Evolutionary conservation across 2,113 vertebrate species (phyloP).

Genomic region (Brachyhypopomus gauderio): DNA sequence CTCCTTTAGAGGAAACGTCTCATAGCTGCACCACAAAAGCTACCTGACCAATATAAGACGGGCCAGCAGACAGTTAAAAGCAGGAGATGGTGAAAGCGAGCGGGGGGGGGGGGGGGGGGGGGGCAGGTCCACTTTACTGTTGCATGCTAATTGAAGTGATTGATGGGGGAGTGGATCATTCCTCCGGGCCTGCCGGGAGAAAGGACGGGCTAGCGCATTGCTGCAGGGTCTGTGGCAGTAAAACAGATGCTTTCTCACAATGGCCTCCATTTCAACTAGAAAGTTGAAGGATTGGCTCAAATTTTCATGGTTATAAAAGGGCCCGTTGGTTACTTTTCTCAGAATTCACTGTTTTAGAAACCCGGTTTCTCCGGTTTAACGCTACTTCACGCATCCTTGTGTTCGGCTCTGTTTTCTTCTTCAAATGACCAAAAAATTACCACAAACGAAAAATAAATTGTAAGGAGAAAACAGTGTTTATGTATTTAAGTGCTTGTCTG

Average conservation of each 20-base stretch:
- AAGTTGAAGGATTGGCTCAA: slow-evolving; percentile 48
- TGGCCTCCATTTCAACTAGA: slow-evolving; percentile 57
- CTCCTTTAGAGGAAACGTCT: slow-evolving; percentile 59
- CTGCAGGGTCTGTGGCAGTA: slow-evolving; percentile 63
- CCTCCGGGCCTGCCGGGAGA: slow-evolving; percentile 62
- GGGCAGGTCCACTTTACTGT: slow-evolving; percentile 66
- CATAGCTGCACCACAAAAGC: slow-evolving; percentile 66
- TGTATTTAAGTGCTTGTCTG: not conserved
- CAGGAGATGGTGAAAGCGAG: slow-evolving; percentile 65
- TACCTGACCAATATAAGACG: slow-evolving; percentile 67
- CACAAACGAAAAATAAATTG: not conserved
- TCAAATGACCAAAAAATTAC: not conserved
- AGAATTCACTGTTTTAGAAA: slow-evolving; percentile 27
- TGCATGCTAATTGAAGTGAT: slow-evolving; percentile 68
- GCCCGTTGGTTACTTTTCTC: slow-evolving; percentile 23
- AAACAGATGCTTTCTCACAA: slow-evolving; percentile 70
- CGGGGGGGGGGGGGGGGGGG: slow-evolving; percentile 54
- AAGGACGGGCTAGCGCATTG: slow-evolving; percentile 51
- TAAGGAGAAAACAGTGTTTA: too few relatives aligned
- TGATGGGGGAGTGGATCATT: slow-evolving; percentile 66
- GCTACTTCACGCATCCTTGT: not conserved
- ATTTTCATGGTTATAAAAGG: slow-evolving; percentile 57
- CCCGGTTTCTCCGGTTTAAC: slow-evolving; percentile 10
- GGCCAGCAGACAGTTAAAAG: slow-evolving; percentile 60
- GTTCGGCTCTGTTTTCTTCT: not conserved